phyloP scores from a whole-genome alignment of 2,113 vertebrate genomes.

The Silurus asotus region DNA sequence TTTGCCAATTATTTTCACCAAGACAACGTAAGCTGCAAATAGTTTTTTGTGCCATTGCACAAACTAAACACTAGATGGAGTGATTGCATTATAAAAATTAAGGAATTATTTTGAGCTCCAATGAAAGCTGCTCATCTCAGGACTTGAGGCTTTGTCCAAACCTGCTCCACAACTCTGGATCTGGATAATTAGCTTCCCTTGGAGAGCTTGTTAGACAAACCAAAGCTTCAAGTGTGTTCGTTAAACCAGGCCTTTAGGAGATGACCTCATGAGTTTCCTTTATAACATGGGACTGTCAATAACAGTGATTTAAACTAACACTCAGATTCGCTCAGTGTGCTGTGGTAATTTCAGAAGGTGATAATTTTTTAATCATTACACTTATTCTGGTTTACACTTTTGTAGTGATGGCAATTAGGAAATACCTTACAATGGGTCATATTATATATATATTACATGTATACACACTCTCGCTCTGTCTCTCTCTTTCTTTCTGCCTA shows the following conservation, averaged over 20 bases:
- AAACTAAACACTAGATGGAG: slow-evolving; percentile 49
- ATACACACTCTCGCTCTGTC: too few species aligned
- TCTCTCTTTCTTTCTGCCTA: too few species aligned
- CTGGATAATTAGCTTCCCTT: slow-evolving; percentile 11
- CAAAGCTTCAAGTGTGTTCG: neutral
- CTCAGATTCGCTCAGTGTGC: neutral
- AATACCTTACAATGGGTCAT: neutral
- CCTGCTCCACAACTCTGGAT: neutral
- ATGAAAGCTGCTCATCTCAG: neutral
- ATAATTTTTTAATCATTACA: neutral
- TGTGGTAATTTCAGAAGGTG: neutral
- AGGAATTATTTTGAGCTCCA: neutral
- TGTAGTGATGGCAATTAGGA: neutral
- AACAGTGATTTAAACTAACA: neutral
- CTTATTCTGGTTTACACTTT: neutral
- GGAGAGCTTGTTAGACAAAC: neutral
- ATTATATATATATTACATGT: neutral
- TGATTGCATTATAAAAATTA: slow-evolving; percentile 34
- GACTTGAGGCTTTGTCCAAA: neutral
- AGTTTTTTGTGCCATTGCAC: neutral
- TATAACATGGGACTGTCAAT: neutral
- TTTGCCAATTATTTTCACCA: neutral
- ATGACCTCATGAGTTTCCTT: neutral
- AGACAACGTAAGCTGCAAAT: neutral
- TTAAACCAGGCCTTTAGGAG: neutral